Evolutionary conservation across 92 coral and sea anemone genomes (phyloP), one percentile per base, ranked within the genome.

Genomic region (Phenganax subtilis): DNA sequence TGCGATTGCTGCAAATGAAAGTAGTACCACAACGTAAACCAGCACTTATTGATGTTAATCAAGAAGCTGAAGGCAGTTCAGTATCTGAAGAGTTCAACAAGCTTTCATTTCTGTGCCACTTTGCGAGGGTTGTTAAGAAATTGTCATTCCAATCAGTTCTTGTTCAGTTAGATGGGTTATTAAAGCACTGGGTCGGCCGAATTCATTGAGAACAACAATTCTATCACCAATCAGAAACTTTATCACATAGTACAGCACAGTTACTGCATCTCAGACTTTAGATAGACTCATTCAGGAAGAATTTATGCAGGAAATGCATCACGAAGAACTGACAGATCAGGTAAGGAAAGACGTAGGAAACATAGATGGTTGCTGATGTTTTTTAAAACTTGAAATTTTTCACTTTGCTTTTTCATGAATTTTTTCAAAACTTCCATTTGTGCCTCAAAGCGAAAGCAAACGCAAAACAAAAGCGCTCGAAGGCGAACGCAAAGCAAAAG

Each of bases 161-260:
- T 25, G 67, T 6, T 61, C 14, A 12, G 67, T 61, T 2, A 25
- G 67, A 61, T 61, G 67, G 67, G 67, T 61, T 61, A 61, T 61
- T 6, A 61, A 61, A 61, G 67, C 67, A 7, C 15, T 61, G n/a
- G 67, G 67, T 61, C 67, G 14, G 14, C 67, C 67, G 67, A 61
- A 6, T 61, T 61, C 67, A 61, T 61, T 61, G 67, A 12, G 7
- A 7, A 61, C 67, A 61, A 61, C 28, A 17, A 61, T 61, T 61
- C 67, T 61, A 12, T 25, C 67, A 14, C 67, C 67, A 6, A 17
- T 61, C 67, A 61, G 67, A 61, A 61, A 61, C 14, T 25, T 25
- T 25, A 61, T 61, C 20, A 61, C 67, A 61, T 12, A 61, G 67
- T 61, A 61, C 67, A 61, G 67, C 15, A 61, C 63, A 58, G 63